Percentiles rank a stretch among this genome's conserved stretches.
Evolutionary conservation across 2,888 invertebrate genomes (phyloP).

Genomic region (Oxystoma pomonae): DNA sequence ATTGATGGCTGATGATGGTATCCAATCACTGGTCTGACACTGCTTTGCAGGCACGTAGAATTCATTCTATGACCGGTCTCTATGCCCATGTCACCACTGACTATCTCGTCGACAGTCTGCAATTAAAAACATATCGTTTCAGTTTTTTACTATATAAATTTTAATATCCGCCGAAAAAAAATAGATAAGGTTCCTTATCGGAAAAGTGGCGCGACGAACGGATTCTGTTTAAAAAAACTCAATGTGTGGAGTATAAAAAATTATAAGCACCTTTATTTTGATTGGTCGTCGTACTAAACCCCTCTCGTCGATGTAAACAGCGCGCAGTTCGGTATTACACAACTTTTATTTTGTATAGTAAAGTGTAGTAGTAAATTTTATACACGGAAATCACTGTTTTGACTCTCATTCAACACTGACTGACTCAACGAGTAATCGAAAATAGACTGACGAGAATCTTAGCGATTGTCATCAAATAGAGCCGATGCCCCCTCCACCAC

Average conservation of each 20-base stretch:
- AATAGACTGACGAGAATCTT: background rate
- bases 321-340: background rate
- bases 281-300: background rate
- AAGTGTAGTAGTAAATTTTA: too few species aligned
- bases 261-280: background rate
- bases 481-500: background rate
- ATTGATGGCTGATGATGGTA: background rate
- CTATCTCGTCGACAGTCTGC: too few species aligned
- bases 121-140: too few species aligned
- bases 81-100: background rate
- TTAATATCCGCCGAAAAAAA: too few species aligned
- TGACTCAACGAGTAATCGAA: background rate
- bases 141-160: too few species aligned
- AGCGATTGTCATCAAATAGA: background rate
- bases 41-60: conserved; percentile 37
- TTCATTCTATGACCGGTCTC: conserved; percentile 31
- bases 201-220: too few species aligned
- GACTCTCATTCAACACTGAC: background rate
- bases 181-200: too few species aligned
- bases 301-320: background rate
- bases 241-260: too few species aligned
- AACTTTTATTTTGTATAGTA: background rate
- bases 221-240: too few species aligned
- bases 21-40: conserved; percentile 18
- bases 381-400: too few species aligned